Base-by-base conservation (phyloP, 2,113 vertebrate genomes). In the Thunnus maccoyii region DNA sequence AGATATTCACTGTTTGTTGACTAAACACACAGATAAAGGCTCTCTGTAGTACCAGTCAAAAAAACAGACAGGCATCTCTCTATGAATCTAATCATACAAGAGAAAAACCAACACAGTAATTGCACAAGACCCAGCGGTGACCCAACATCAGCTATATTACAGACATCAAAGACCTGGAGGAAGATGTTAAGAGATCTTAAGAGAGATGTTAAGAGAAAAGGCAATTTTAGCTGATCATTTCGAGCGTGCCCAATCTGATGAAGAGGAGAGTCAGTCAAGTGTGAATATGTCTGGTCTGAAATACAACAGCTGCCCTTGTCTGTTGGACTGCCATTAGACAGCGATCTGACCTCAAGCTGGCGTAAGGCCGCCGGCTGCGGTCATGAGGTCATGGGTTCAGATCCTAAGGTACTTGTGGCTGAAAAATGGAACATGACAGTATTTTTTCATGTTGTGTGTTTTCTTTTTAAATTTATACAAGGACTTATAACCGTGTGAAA, bases 241-340 rank as follows among this genome's bases (percentile, higher is more conserved):
- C 82, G 80, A 90, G 91, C 73, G 48, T 82, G 88, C 91, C 84
- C 91, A 77, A 81, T 92, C 87, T 93, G 91, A 92, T 88, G 90
- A 91, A 83, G 87, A 91, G 84, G 77, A 89, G 89, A 90, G 81
- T 83, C 91, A 91, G 82, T 88, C 89, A 86, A 85, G 88, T 91
- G 91, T 91, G 87, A 92, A 90, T 89, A 84, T 6, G 88, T 87
- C 88, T 90, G 54, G 32, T 77, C 85, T 84, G 51, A 81, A 80
- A 88, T 56, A 95, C 93, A 95, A 95, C 90, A 93, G 90, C 87
- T 78, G 80, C 76, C 91, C 89, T 94, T 95, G 94, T 94, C 89
- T 88, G 82, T 25, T 76, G 52, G 22, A 77, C 79, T 70, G 70
- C 72, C 72, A 70, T 88, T 80, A 84, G 85, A 86, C 78, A 20